Base-by-base conservation (phyloP, 1,140 invertebrate species). In the Drosophila subobscura region DNA sequence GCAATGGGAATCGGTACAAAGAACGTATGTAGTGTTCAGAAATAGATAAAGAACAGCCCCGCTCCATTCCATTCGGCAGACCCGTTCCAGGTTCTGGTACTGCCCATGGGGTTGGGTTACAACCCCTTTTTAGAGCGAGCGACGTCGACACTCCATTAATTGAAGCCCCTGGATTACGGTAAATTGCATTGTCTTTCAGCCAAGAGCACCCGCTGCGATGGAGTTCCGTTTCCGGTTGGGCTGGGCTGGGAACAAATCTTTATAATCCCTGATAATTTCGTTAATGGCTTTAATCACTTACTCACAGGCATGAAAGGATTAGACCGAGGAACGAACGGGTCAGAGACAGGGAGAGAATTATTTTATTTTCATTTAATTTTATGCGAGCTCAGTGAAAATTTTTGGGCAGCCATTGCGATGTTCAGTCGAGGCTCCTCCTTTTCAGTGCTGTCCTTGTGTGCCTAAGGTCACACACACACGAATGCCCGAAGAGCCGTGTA, bases 221-320 rank as follows among this genome's bases (percentile, higher is more conserved):
- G 33, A 78, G 77, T 79, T 20, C 63, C 44, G 40, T 25, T 27
- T 29, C 51, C 25, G 52, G 8, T 37, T 10, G 25, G 77, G 66
- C 77, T 55, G 58, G 61, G 79, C 77, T 79, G 63, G 61, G 61
- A 54, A 89, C 88, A 90, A 90, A 90, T 90, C 88, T 84, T 72
- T 83, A 88, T 90, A 90, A 90, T 90, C 88, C 81, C 46, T 79
- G 81, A 90, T 90, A 90, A 90, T 90, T 90, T 90, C 81, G 88
- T 90, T 90, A 90, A 90, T 90, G 88, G 88, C 61, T 88, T 90
- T 90, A 90, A 90, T 90, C 88, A 90, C 88, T 88, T 90, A 77
- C 83, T 58, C 78, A 20, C 78, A 81, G 74, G 51, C 60, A 65
- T 20, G 56, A 71, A 86, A 86, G 81, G 81, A 61, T 88, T 83